Evolutionary conservation across 2,888 invertebrate genomes (phyloP), one percentile per base, ranked within the genome.

Genomic region (Caenorhabditis imperialis): DNA sequence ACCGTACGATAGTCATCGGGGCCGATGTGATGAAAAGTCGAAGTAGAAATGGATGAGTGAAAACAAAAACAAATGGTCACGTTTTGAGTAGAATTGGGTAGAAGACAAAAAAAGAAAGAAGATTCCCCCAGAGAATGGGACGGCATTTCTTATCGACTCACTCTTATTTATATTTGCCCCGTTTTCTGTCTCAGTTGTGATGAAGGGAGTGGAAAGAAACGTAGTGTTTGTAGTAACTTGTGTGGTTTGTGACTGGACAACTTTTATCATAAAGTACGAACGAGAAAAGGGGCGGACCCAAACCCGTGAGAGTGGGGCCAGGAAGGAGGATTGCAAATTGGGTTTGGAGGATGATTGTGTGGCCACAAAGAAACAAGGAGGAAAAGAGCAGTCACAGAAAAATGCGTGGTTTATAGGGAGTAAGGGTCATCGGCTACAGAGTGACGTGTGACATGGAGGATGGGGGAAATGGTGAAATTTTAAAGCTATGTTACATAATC

Each of bases 121-220:
- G n/a, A n/a, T n/a, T n/a, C n/a, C n/a, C n/a, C n/a, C n/a, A n/a
- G n/a, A n/a, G n/a, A n/a, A n/a, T n/a, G n/a, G 10, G 30, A 30
- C 30, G 30, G 7, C 30, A 30, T 50, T 42, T 42, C 51, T 67
- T 67, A 67, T 67, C 67, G 50, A 33, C 42, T n/a, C n/a, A n/a
- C n/a, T 65, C 50, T 55, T 55, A 55, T 67, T 67, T 67, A 57
- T 57, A 57, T 67, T 67, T 57, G 67, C 40, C 50, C 47, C 37
- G 44, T 12, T 48, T 16, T 38, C 51, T 47, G 12, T 50, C 42
- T 63, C 44, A 38, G 50, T 37, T 37, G 14, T 14, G 50, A 44
- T 35, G 35, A 16, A n/a, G n/a, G n/a, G n/a, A n/a, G n/a, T n/a
- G n/a, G n/a, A n/a, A n/a, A n/a, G n/a, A n/a, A 18, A 10, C 50